Evolutionary conservation across 2,113 vertebrate species (phyloP).

Genomic region (Syrmaticus mikado): DNA sequence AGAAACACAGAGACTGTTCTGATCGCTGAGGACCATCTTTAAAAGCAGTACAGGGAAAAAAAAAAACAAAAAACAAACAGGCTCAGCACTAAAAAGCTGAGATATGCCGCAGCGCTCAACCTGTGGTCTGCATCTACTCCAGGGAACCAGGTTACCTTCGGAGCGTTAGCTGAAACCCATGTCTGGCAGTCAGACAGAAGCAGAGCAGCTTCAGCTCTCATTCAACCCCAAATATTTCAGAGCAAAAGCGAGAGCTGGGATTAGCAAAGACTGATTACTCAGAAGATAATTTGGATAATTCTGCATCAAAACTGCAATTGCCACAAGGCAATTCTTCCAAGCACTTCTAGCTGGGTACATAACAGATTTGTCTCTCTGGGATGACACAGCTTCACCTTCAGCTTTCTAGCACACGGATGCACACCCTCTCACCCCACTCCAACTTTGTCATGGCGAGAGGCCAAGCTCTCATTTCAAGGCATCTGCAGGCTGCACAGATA

Average conservation of each 20-base stretch:
- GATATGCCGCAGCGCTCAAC: accelerated
- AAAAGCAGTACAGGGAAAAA: background rate
- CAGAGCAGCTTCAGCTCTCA: background rate
- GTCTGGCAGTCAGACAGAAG: background rate
- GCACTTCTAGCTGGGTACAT: background rate
- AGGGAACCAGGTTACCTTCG: background rate
- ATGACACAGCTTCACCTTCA: background rate
- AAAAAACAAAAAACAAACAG: background rate
- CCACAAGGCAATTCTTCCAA: background rate
- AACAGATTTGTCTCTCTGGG: background rate
- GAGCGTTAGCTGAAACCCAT: background rate
- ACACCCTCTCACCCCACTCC: background rate
- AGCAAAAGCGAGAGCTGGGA: background rate
- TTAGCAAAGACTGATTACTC: background rate
- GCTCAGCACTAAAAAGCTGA: background rate
- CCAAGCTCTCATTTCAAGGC: constrained; percentile 4
- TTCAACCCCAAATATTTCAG: background rate
- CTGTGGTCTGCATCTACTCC: background rate
- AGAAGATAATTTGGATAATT: background rate
- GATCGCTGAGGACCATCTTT: background rate
- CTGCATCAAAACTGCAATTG: background rate
- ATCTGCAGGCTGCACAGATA: background rate
- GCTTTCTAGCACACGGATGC: background rate
- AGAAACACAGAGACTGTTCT: background rate
- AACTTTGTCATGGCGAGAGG: background rate